Evolutionary conservation across 23 tunicate genomes (phyloP), one percentile per base, ranked within the genome.

Genomic region (Botrylloides violaceus): DNA sequence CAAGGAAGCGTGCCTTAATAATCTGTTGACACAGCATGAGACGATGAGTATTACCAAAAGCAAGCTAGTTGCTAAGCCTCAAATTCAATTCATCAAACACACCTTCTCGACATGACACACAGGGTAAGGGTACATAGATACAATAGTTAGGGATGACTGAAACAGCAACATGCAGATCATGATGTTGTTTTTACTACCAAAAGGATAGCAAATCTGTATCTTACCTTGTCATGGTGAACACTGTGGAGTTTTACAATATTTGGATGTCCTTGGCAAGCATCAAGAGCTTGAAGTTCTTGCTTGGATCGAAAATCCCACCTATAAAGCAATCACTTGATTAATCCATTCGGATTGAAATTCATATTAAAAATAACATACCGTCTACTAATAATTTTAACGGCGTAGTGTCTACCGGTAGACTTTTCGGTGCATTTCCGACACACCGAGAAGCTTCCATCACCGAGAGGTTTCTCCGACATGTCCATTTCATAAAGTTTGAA

Each of bases 391-490:
- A 90, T 90, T 50, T 90, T 90, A 30, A 90, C 97, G 32, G 97
- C 97, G 56, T 71, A 90, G 29, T 90, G 84, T 62, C 73, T 75
- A 3, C 90, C 90, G 18, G 81, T 83, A 4, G 80, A 36, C 18
- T 49, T 66, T 50, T 83, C 90, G 60, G 73, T 66, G 56, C 97
- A 90, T 48, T 78, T 66, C 4, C 97, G 72, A 48, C 90, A 83
- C 28, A 90, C 78, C 3, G 90, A 83, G 64, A 83, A 90, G 62
- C 97, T 90, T 38, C 97, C 97, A 48, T 90, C 97, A 12, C 97
- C 97, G 33, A 90, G 76, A 6, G 97, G 88, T 50, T 56, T 48
- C 20, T 78, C 71, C 47, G 36, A 32, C 32, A 83, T 32, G 36
- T 90, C 97, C 2, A 90, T 79, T 28, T 48, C 25, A 36, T 38